These are phyloP conservation scores for Brachyrhaphis roseni DNA, from an alignment of 2,797 vertebrate species.

Conservation along the genomic window DNA sequence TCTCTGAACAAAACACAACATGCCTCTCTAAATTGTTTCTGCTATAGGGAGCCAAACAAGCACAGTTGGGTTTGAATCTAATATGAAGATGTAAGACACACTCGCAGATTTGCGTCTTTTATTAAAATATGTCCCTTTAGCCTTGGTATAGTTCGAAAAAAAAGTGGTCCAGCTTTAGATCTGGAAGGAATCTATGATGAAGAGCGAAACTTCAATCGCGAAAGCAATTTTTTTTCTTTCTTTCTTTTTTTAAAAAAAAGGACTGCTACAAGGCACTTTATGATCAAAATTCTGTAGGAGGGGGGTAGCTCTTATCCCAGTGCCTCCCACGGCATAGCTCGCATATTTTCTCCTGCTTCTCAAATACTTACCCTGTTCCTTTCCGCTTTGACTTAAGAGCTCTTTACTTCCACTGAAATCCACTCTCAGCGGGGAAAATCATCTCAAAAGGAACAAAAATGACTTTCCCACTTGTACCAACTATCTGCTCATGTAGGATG, in stretches of 20 bases:
- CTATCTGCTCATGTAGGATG: slow-evolving; percentile 55
- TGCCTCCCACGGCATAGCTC: slow-evolving; percentile 81
- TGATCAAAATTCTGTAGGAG: slow-evolving; percentile 74
- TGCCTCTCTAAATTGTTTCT: slow-evolving; percentile 52
- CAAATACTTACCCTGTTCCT: slow-evolving; percentile 59
- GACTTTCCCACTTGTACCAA: slow-evolving; percentile 52
- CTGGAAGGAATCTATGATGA: slow-evolving; percentile 16
- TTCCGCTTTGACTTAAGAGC: slow-evolving; percentile 65
- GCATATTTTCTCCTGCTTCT: slow-evolving; percentile 77
- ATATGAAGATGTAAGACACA: slow-evolving; percentile 20
- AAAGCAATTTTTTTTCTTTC: neutral
- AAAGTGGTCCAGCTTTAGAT: slow-evolving; percentile 12
- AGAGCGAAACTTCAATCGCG: slow-evolving; percentile 42
- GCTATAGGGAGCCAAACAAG: slow-evolving; percentile 39
- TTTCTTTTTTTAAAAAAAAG: neutral
- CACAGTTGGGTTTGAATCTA: slow-evolving; percentile 31
- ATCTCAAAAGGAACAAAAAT: slow-evolving; percentile 34
- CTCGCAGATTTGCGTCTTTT: slow-evolving; percentile 30
- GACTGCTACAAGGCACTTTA: slow-evolving; percentile 64
- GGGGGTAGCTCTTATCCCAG: slow-evolving; percentile 64
- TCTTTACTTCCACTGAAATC: slow-evolving; percentile 58
- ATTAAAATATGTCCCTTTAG: slow-evolving; percentile 31
- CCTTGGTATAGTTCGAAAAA: slow-evolving; percentile 20
- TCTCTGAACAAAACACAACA: slow-evolving; percentile 57
- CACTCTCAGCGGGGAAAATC: slow-evolving; percentile 60